Evolutionary conservation across 2,113 vertebrate species (phyloP).

Genomic region (Oncorhynchus clarkii): DNA sequence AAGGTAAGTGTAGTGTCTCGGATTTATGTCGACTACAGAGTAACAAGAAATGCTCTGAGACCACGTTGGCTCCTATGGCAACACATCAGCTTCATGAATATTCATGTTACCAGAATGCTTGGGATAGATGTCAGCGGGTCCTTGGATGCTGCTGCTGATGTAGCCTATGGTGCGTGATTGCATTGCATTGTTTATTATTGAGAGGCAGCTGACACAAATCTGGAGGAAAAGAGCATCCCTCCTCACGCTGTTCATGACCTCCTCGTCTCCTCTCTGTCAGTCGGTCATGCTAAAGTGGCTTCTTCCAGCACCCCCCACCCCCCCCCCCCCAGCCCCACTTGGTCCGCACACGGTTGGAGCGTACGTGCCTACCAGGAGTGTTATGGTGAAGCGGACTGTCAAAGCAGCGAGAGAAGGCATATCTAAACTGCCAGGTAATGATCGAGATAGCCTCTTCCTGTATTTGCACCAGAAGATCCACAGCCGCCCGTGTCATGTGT

Average conservation of each 20-base stretch:
- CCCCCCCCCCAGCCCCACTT: constrained; percentile 57
- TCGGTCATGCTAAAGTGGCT: constrained; percentile 70
- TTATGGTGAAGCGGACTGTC: constrained; percentile 55
- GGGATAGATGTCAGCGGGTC: constrained; percentile 82
- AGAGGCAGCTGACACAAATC: constrained; percentile 45
- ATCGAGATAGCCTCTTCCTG: constrained; percentile 46
- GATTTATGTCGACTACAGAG: no score
- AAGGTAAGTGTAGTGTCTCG: no score
- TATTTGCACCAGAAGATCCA: constrained; percentile 48
- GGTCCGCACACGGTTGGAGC: constrained; percentile 66
- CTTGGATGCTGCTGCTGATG: constrained; percentile 55
- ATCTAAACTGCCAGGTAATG: constrained; percentile 67
- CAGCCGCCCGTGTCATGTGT: constrained; percentile 67
- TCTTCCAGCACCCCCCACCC: constrained; percentile 51
- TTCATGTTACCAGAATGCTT: constrained; percentile 82
- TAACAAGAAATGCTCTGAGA: no score
- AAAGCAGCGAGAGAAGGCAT: constrained; percentile 62
- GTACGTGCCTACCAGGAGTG: constrained; percentile 56
- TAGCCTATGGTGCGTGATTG: constrained; percentile 43
- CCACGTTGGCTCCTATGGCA: constrained; percentile 82
- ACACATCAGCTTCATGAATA: constrained; percentile 93
- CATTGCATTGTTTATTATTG: constrained; percentile 56
- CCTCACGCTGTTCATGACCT: constrained; percentile 64
- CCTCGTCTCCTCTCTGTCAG: constrained; percentile 55
- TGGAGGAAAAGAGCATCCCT: constrained; percentile 50